These are phyloP conservation scores for Drosophila ambigua DNA, from an alignment of 1,140 invertebrate genomes.

Conservation along the genomic window DNA sequence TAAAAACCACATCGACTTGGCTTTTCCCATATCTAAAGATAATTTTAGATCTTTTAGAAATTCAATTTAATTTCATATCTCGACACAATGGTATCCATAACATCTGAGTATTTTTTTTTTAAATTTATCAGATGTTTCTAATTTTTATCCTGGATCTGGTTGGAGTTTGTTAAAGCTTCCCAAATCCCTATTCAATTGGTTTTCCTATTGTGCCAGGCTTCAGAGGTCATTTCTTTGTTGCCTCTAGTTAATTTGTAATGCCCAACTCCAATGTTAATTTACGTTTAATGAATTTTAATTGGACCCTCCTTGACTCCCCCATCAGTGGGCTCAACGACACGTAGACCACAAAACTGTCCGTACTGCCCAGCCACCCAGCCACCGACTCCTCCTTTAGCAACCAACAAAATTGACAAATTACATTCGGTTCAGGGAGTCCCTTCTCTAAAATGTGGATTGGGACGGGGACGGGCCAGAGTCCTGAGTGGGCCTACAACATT, in stretches of 20 bases:
- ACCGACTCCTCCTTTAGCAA: not conserved
- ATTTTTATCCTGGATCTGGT: constrained; percentile 1
- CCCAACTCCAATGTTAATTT: constrained; percentile 74
- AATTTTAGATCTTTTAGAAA: too few relatives aligned
- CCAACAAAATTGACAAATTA: constrained; percentile 76
- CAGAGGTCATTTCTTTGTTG: constrained; percentile 26
- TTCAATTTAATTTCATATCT: too few relatives aligned
- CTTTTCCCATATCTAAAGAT: too few relatives aligned
- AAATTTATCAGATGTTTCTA: too few relatives aligned
- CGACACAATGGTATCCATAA: too few relatives aligned
- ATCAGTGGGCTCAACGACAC: constrained; percentile 29
- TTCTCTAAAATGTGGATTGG: constrained; percentile 31
- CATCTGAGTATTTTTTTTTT: too few relatives aligned
- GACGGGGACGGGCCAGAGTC: constrained; percentile 18
- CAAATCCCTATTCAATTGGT: constrained; percentile 42
- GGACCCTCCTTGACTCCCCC: constrained; percentile 31
- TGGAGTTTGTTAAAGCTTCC: constrained; percentile 1
- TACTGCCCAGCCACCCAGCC: constrained; percentile 19
- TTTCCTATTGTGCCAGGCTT: constrained; percentile 33
- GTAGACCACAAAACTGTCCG: constrained; percentile 58
- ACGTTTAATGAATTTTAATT: constrained; percentile 83
- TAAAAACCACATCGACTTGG: too few relatives aligned
- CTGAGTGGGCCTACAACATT: constrained; percentile 7
- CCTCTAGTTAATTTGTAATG: constrained; percentile 66
- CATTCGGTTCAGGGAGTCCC: constrained; percentile 54